These are phyloP conservation scores for Anadara kagoshimensis DNA, from an alignment of 1,140 invertebrate species.

Conservation along the genomic window DNA sequence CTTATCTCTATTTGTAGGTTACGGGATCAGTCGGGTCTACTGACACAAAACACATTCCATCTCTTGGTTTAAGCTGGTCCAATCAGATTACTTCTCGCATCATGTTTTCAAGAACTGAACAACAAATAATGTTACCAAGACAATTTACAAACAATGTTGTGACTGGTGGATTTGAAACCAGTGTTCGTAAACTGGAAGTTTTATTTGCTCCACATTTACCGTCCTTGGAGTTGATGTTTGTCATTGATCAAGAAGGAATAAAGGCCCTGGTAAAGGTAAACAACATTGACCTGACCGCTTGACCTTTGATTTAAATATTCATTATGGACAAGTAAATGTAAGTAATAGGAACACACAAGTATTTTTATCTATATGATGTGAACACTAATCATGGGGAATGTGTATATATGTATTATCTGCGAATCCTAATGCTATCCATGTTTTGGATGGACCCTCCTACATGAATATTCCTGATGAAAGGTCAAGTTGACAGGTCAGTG, in stretches of 20 bases:
- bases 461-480: too few relatives aligned
- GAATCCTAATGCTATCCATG: too few relatives aligned
- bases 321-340: too few relatives aligned
- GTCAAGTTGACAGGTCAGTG: too few relatives aligned
- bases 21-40: constrained; percentile 42
- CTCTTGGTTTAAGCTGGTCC: constrained; percentile 80
- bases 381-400: too few relatives aligned
- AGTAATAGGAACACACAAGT: too few relatives aligned
- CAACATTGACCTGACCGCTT: too few relatives aligned
- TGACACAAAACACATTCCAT: constrained; percentile 50
- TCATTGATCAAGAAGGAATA: constrained; percentile 68
- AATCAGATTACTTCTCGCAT: constrained; percentile 81
- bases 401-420: too few relatives aligned
- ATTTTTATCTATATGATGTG: too few relatives aligned
- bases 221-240: constrained; percentile 54
- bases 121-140: constrained; percentile 20
- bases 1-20: constrained; percentile 36
- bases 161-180: constrained; percentile 36
- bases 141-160: constrained; percentile 31
- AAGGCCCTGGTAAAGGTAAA: constrained; percentile 36
- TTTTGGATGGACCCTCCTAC: too few relatives aligned
- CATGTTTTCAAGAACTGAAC: constrained; percentile 72
- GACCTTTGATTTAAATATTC: too few relatives aligned
- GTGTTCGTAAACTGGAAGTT: constrained; percentile 67
- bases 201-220: constrained; percentile 74